Percentiles rank a stretch among this genome's conserved stretches.
These are phyloP conservation scores for Antedon mediterranea DNA, from an alignment of 53 echinoderm and acorn worm genomes.

Conservation along the genomic window DNA sequence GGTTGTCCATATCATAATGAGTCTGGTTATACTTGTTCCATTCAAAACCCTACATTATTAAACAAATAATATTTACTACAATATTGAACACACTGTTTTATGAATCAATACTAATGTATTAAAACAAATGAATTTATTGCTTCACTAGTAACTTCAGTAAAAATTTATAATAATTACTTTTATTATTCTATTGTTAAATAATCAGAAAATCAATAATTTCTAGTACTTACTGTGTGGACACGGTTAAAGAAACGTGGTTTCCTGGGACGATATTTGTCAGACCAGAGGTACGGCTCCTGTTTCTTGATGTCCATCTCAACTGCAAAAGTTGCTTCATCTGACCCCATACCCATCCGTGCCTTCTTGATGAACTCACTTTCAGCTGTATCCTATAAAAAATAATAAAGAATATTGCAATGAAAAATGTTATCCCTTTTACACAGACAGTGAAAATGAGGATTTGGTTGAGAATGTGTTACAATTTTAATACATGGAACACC, in stretches of 20 bases:
- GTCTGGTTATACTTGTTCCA: constrained; percentile 99
- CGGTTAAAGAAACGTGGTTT: constrained; percentile 92
- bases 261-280: constrained; percentile 90
- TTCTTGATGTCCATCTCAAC: constrained; percentile 63
- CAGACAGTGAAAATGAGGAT: no score
- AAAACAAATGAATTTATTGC: no score
- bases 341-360: constrained; percentile 72
- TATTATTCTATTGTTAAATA: no score
- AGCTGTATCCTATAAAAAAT: constrained; percentile 46
- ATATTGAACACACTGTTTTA: no score
- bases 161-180: no score
- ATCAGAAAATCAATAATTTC: no score
- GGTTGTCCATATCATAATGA: constrained; percentile 99
- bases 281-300: constrained; percentile 73
- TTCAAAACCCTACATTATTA: constrained; percentile 70
- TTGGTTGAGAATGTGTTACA: no score
- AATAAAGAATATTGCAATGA: no score
- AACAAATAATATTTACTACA: constrained; percentile 9
- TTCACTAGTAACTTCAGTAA: no score
- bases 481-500: no score
- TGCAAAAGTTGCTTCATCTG: constrained; percentile 85
- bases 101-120: no score
- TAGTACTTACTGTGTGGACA: constrained; percentile 70
- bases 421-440: no score
- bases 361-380: constrained; percentile 92